Percentiles rank a stretch among this genome's conserved stretches.
phyloP scores from a whole-genome alignment of 2,113 vertebrate species.

The Tragulus kanchil region DNA sequence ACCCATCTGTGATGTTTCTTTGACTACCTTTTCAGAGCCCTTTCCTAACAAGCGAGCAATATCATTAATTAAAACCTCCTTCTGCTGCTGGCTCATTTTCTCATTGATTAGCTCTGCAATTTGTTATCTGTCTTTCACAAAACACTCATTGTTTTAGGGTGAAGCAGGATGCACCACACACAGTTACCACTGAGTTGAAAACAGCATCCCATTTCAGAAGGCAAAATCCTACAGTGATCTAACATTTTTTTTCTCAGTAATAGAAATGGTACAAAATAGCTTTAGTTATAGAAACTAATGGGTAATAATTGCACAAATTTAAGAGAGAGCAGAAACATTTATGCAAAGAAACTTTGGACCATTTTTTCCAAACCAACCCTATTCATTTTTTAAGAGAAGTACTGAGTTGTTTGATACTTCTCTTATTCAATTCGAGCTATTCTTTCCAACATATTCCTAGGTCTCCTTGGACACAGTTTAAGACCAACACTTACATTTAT shows the following conservation, averaged over 20 bases:
- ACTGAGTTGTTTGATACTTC: background rate
- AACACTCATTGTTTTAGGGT: slow-evolving; percentile 31
- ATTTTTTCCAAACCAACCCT: background rate
- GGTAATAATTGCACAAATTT: slow-evolving; percentile 55
- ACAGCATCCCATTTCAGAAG: slow-evolving; percentile 31
- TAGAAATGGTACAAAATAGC: slow-evolving; percentile 65
- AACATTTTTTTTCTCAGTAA: slow-evolving; percentile 28
- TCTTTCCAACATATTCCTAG: background rate
- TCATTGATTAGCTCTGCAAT: slow-evolving; percentile 62
- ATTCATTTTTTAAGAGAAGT: background rate
- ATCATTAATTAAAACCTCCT: slow-evolving; percentile 62
- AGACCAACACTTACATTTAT: background rate
- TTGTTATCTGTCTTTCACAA: slow-evolving; percentile 56
- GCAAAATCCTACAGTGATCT: slow-evolving; percentile 36
- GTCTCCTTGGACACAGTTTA: background rate
- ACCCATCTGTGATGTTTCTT: background rate
- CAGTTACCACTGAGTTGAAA: background rate
- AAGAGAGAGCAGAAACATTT: slow-evolving; percentile 20
- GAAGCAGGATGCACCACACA: background rate
- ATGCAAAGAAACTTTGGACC: background rate
- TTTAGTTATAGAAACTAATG: slow-evolving; percentile 65
- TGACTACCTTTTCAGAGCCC: slow-evolving; percentile 54
- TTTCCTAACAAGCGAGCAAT: slow-evolving; percentile 4
- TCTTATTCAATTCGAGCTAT: background rate
- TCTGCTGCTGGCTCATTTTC: slow-evolving; percentile 54